Percentiles rank a stretch among this genome's conserved stretches.
Conservation (phyloP, 2,113 vertebrate species). For the Cercocebus atys region DNA sequence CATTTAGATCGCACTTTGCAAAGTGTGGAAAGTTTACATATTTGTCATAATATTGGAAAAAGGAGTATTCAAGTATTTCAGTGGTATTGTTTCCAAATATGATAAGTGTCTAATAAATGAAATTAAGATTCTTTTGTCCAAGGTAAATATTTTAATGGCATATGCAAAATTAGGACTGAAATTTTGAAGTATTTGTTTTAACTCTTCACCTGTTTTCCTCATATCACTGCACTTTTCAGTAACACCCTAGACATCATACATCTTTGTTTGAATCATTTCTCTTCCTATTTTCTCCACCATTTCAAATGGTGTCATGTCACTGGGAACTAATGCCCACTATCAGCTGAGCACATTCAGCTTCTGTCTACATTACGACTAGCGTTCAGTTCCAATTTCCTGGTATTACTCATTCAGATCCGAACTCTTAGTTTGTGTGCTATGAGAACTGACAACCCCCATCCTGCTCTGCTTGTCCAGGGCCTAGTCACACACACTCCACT, state of each 20-base stretch:
- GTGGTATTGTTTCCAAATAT: slow-evolving; percentile 46
- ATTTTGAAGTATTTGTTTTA: slow-evolving; percentile 37
- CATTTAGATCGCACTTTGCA: slow-evolving; percentile 54
- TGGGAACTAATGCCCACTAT: slow-evolving; percentile 58
- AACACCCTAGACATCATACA: not conserved
- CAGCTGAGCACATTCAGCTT: slow-evolving; percentile 71
- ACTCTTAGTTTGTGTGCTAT: slow-evolving; percentile 84
- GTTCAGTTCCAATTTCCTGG: slow-evolving; percentile 80
- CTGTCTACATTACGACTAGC: slow-evolving; percentile 71
- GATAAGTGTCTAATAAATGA: slow-evolving; percentile 55
- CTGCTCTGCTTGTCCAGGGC: slow-evolving; percentile 87
- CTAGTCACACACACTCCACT: slow-evolving; percentile 87
- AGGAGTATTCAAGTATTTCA: not conserved
- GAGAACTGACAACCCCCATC: slow-evolving; percentile 88
- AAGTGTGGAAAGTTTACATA: not conserved
- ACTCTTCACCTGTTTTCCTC: not conserved
- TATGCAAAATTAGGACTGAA: slow-evolving; percentile 40
- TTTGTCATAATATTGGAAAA: slow-evolving; percentile 51
- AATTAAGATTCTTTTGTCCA: slow-evolving; percentile 19
- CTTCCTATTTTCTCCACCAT: slow-evolving; percentile 56
- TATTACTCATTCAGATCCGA: slow-evolving; percentile 87
- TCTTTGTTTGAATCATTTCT: slow-evolving; percentile 61
- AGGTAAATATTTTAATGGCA: slow-evolving; percentile 1
- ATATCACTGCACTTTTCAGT: slow-evolving; percentile 20
- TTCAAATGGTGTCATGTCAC: slow-evolving; percentile 73